phyloP scores from a whole-genome alignment of 2,797 vertebrate genomes.

The Otus scops region DNA sequence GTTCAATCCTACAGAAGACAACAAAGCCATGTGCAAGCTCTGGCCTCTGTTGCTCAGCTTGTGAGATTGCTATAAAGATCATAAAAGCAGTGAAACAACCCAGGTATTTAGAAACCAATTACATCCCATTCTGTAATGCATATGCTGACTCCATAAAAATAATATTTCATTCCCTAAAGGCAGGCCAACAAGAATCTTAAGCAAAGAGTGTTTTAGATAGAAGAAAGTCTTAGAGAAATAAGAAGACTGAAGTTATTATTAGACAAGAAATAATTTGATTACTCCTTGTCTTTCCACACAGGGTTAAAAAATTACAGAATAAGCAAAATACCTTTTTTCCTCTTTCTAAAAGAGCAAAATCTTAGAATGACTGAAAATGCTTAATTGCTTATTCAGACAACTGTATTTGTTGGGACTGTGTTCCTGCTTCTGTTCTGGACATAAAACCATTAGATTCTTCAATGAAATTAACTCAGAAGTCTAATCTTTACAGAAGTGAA shows the following conservation, averaged over 20 bases:
- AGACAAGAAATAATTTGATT: background rate
- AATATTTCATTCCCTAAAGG: background rate
- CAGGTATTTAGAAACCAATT: conserved; percentile 52
- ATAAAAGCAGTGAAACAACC: conserved; percentile 38
- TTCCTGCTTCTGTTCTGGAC: background rate
- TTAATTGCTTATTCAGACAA: background rate
- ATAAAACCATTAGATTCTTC: background rate
- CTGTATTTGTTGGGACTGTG: background rate
- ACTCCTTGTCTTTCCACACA: background rate
- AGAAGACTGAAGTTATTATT: background rate
- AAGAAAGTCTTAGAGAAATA: background rate
- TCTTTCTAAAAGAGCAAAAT: background rate
- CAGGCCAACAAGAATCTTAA: background rate
- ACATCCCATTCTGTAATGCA: conserved; percentile 22
- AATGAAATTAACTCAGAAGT: background rate
- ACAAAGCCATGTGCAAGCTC: background rate
- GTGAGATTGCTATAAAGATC: background rate
- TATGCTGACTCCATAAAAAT: conserved; percentile 27
- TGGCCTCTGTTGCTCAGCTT: background rate
- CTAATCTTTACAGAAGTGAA: background rate
- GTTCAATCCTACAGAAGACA: conserved; percentile 4
- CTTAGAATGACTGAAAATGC: background rate
- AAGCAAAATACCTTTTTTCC: background rate
- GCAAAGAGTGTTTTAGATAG: background rate
- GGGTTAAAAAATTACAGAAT: background rate